Conservation (phyloP, 1,140 invertebrate genomes). For the Bombus confusus region DNA sequence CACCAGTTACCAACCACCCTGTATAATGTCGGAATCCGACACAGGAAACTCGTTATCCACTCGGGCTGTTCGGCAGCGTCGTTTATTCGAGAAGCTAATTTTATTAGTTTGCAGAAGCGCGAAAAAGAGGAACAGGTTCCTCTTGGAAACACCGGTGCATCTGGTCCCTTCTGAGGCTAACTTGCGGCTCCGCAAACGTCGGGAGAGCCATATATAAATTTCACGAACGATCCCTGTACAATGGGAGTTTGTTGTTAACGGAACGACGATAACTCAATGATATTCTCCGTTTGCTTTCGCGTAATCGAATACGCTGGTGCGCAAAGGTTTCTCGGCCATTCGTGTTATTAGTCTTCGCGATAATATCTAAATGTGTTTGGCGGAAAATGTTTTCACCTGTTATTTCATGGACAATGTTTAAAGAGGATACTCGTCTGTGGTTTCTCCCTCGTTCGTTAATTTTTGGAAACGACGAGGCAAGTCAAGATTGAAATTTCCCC, state of each 20-base stretch:
- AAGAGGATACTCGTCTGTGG: too few species aligned
- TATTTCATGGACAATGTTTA: too few species aligned
- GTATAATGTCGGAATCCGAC: background rate
- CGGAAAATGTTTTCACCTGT: too few species aligned
- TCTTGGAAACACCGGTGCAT: background rate
- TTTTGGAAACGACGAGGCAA: too few species aligned
- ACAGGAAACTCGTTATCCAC: conserved; percentile 6
- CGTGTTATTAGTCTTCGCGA: background rate
- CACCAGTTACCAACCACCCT: too few species aligned
- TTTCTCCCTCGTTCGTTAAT: too few species aligned
- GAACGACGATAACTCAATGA: background rate
- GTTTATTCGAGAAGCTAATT: background rate
- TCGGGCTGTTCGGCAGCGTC: background rate
- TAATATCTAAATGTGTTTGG: too few species aligned
- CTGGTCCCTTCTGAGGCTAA: too few species aligned
- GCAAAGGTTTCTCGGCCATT: background rate
- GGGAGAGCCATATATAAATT: background rate
- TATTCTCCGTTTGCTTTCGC: background rate
- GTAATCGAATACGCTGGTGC: background rate
- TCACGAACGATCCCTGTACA: background rate
- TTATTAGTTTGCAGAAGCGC: background rate
- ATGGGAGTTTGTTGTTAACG: background rate
- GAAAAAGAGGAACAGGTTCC: background rate
- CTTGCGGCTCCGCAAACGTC: background rate
- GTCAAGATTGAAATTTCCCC: too few species aligned